Evolutionary conservation across 1,140 invertebrate genomes (phyloP).

Genomic region (Coboldia fuscipes): DNA sequence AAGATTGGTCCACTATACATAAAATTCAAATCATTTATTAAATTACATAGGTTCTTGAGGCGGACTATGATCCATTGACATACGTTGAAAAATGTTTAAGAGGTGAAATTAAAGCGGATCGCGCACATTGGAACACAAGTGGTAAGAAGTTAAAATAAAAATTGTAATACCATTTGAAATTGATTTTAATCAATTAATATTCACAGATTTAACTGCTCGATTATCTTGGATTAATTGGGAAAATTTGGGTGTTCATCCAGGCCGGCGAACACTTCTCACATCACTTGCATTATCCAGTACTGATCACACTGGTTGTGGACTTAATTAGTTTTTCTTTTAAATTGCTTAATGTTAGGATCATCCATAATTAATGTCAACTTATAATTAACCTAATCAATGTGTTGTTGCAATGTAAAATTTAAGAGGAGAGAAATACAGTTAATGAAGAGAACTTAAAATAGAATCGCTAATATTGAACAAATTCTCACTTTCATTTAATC

Average conservation of each 20-base stretch:
- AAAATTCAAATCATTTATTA: conserved; percentile 1
- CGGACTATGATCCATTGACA: conserved; percentile 75
- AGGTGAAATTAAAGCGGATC: conserved; percentile 67
- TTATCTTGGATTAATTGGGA: conserved; percentile 99
- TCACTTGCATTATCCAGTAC: conserved; percentile 55
- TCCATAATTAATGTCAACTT: too few relatives aligned
- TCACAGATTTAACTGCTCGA: conserved; percentile 83
- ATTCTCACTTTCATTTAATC: too few relatives aligned
- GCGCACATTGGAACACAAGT: conserved; percentile 88
- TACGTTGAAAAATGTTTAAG: conserved; percentile 83
- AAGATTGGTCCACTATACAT: background rate
- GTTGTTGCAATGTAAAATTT: too few relatives aligned
- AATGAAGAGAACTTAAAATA: too few relatives aligned
- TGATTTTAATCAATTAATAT: conserved; percentile 4
- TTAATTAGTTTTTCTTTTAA: too few relatives aligned
- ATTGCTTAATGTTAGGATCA: too few relatives aligned
- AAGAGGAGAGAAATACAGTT: too few relatives aligned
- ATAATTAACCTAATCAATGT: too few relatives aligned
- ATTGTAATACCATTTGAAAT: conserved; percentile 2
- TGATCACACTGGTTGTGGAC: too few relatives aligned
- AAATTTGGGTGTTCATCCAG: conserved; percentile 83
- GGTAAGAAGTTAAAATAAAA: conserved; percentile 33
- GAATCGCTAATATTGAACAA: too few relatives aligned
- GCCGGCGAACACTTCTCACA: conserved; percentile 55
- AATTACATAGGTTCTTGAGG: conserved; percentile 45